A percentile compares a stretch with the other conserved stretches of the same genome.
These are phyloP conservation scores for Xanthia icteritia DNA, from an alignment of 2,888 invertebrate genomes.

Conservation along the genomic window DNA sequence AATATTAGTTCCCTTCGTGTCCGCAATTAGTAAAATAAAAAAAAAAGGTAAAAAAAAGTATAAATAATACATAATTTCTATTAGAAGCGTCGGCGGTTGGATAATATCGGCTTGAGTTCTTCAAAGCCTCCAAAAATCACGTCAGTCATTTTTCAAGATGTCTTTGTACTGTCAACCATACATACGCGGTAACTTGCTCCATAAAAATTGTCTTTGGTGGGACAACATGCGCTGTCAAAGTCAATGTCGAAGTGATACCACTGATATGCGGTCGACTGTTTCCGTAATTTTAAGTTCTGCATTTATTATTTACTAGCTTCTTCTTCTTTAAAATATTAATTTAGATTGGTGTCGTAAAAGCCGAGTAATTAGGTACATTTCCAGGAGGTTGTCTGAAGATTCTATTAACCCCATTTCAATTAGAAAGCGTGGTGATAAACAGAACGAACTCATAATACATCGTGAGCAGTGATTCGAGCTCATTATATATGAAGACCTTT, in stretches of 20 bases:
- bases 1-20: too few species aligned
- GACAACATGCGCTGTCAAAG: not conserved
- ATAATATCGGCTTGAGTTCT: too few species aligned
- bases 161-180: not conserved
- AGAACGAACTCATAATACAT: slow-evolving; percentile 10
- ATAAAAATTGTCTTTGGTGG: not conserved
- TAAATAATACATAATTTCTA: too few species aligned
- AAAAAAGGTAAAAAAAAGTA: not conserved
- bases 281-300: not conserved
- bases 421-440: slow-evolving; percentile 4
- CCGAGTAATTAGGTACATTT: not conserved
- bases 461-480: slow-evolving; percentile 35
- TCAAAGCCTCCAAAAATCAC: too few species aligned
- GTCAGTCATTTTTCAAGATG: not conserved
- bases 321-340: too few species aligned
- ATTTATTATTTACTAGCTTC: too few species aligned
- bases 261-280: not conserved
- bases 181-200: not conserved
- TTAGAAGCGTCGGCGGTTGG: not conserved
- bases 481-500: slow-evolving; percentile 55
- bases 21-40: not conserved
- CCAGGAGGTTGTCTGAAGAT: not conserved
- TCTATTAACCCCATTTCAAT: not conserved
- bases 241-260: not conserved
- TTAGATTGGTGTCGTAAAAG: not conserved